phyloP scores from a whole-genome alignment of 2,113 vertebrate genomes.

The Nycticorax nycticorax region DNA sequence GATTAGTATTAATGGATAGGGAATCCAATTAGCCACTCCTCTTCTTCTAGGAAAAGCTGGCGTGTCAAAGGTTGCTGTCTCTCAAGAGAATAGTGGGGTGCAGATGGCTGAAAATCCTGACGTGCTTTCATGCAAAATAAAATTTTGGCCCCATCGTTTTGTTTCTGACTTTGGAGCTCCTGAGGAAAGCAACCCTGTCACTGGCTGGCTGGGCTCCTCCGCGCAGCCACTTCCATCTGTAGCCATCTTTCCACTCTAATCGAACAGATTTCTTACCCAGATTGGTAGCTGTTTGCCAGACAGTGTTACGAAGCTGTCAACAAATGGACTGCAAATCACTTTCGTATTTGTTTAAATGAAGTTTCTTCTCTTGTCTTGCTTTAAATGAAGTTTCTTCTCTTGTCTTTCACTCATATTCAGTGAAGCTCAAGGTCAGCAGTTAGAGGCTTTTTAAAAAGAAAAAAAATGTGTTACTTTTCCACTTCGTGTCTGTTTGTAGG shows the following conservation, averaged over 20 bases:
- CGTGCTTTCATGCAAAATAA: conserved; percentile 34
- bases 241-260: conserved; percentile 43
- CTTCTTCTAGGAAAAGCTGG: conserved; percentile 44
- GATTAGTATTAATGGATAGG: conserved; percentile 59
- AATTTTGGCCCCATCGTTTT: neutral
- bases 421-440: conserved; percentile 8
- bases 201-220: conserved; percentile 2
- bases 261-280: conserved; percentile 73
- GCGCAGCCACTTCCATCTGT: conserved; percentile 52
- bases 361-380: conserved; percentile 47
- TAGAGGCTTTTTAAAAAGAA: neutral
- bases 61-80: conserved; percentile 30
- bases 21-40: conserved; percentile 64
- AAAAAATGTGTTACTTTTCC: neutral
- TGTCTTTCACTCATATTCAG: neutral
- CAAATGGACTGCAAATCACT: conserved; percentile 50
- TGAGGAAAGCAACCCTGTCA: conserved; percentile 27
- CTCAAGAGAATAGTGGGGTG: neutral
- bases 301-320: conserved; percentile 64
- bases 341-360: conserved; percentile 49
- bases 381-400: conserved; percentile 41
- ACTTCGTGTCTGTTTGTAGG: neutral
- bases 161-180: neutral
- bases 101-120: conserved; percentile 50
- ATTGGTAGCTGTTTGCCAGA: conserved; percentile 69